Evolutionary conservation across 2,888 invertebrate genomes (phyloP), one percentile per base, ranked within the genome.

Genomic region (Pemphredon lugubris): DNA sequence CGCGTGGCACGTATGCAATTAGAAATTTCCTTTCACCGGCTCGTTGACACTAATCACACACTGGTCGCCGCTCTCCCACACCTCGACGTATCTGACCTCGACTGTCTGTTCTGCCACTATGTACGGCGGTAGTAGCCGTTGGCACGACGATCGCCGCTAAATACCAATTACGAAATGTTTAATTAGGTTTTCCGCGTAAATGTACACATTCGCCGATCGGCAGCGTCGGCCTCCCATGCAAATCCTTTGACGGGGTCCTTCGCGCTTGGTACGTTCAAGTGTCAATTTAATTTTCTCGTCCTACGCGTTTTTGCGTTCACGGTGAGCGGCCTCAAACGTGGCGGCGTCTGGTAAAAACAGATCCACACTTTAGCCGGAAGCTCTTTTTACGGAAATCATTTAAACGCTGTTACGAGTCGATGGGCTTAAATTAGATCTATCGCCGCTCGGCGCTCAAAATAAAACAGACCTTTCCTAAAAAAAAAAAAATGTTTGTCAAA

Each of bases 11-110:
- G 75, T 61, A 67, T 73, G 81, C 75, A 81, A 81, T 80, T 80
- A 80, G 80, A 80, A 80, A 81, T 80, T 80, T 81, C 80, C 80
- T 75, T 80, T 81, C 82, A 77, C 81, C 61, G 54, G 18, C 75
- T 75, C 67, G 70, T 77, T 75, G 77, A 81, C 83, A 81, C 81
- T 83, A 79, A 83, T 83, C 82, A 64, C 72, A 53, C 51, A 26
- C 7, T 40, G 23, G 20, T 32, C 23, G 39, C 61, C 53, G 39
- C 59, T 55, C 74, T 67, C 74, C 63, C 75, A 75, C 75, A 60
- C 50, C 67, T 65, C 45, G 45, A 34, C 61, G 66, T 45, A 71
- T 71, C 51, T 67, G 75, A 75, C 64, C 81, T 73, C 69, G 73
- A 18, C 48, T 63, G 64, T 65, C 64, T 42, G 55, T 74, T 72